These are phyloP conservation scores for Crematogaster levior DNA, from an alignment of 2,888 invertebrate species.

Conservation along the genomic window DNA sequence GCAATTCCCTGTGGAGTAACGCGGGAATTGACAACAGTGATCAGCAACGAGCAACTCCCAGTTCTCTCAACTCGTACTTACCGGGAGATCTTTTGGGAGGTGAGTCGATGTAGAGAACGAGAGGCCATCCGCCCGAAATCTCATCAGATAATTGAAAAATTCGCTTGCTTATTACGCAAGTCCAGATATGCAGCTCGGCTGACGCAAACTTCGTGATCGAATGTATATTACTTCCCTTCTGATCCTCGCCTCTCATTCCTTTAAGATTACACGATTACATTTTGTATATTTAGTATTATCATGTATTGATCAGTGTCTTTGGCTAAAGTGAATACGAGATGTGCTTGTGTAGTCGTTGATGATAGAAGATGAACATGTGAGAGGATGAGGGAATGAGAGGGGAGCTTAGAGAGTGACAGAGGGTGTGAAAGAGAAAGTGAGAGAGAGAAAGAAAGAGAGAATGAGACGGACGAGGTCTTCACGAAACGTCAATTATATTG, in stretches of 20 bases:
- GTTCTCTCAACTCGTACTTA: slow-evolving; percentile 94
- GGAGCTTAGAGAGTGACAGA: slow-evolving; percentile 31
- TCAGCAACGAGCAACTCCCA: slow-evolving; percentile 93
- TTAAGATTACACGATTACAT: slow-evolving; percentile 42
- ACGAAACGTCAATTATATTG: slow-evolving; percentile 82
- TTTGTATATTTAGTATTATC: slow-evolving; percentile 51
- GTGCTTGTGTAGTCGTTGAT: slow-evolving; percentile 16
- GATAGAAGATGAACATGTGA: slow-evolving; percentile 11
- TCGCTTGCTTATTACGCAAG: slow-evolving; percentile 49
- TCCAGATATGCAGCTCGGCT: slow-evolving; percentile 37
- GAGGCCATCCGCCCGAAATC: slow-evolving; percentile 54
- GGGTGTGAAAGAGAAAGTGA: slow-evolving; percentile 2
- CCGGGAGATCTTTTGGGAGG: slow-evolving; percentile 95
- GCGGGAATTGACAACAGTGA: slow-evolving; percentile 88
- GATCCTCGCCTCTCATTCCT: slow-evolving; percentile 44
- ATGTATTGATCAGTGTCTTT: slow-evolving; percentile 43
- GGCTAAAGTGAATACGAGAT: slow-evolving; percentile 14
- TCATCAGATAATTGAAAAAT: slow-evolving; percentile 47
- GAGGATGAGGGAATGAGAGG: slow-evolving; percentile 26
- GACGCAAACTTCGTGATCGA: slow-evolving; percentile 46
- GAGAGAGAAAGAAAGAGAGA: slow-evolving; percentile 8
- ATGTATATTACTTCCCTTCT: slow-evolving; percentile 38
- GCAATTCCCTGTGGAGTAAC: slow-evolving; percentile 86
- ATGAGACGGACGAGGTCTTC: slow-evolving; percentile 73
- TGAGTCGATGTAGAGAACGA: slow-evolving; percentile 91